Conservation (phyloP, 2,888 invertebrate species). For the Standfussiana lucernea region DNA sequence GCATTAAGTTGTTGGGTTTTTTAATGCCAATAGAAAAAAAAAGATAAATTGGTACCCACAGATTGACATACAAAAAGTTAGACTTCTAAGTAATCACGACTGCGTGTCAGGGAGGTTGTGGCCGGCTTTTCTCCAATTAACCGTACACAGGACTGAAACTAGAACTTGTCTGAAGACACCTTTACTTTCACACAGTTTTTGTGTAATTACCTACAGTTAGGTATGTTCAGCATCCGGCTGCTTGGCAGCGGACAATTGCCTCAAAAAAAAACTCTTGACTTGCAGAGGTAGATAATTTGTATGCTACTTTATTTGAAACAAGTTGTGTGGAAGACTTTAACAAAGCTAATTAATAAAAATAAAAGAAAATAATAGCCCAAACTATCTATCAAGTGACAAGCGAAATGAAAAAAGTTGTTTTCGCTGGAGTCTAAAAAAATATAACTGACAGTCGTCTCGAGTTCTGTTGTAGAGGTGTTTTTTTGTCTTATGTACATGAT, state of each 20-base stretch:
- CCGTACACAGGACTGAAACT: constrained; percentile 39
- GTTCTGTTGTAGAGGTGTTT: constrained; percentile 62
- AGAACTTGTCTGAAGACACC: constrained; percentile 51
- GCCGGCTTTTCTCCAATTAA: constrained; percentile 49
- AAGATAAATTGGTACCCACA: neutral
- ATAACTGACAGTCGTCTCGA: constrained; percentile 71
- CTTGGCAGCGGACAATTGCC: constrained; percentile 34
- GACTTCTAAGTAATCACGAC: constrained; percentile 42
- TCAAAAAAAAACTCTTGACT: constrained; percentile 35
- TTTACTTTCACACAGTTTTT: constrained; percentile 57
- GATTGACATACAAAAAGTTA: constrained; percentile 12
- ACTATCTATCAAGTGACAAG: constrained; percentile 59
- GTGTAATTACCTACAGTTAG: constrained; percentile 56
- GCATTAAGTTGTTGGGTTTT: neutral
- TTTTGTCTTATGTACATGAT: constrained; percentile 72
- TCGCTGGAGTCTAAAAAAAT: constrained; percentile 63
- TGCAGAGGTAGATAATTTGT: constrained; percentile 28
- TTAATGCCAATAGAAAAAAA: neutral
- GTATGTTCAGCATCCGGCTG: constrained; percentile 50
- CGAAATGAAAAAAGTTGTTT: constrained; percentile 64
- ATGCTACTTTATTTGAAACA: constrained; percentile 45
- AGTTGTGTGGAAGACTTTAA: constrained; percentile 40
- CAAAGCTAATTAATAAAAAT: constrained; percentile 58
- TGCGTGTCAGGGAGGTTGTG: constrained; percentile 42
- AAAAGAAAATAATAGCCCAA: constrained; percentile 54